A percentile compares a stretch with the other conserved stretches of the same genome.
phyloP scores from a whole-genome alignment of 1,140 invertebrate genomes.

The Mycetomoellerius zeteki region DNA sequence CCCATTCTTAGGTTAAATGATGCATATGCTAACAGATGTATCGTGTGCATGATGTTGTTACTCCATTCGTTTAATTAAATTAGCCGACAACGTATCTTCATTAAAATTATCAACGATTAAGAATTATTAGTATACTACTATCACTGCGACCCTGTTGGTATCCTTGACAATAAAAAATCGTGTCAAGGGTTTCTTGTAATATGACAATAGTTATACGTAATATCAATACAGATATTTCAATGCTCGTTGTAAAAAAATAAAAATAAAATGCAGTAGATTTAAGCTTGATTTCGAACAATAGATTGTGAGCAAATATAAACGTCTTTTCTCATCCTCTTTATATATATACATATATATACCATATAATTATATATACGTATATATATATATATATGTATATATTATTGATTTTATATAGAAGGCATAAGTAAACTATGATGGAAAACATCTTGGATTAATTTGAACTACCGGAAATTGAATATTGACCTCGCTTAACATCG shows the following conservation, averaged over 20 bases:
- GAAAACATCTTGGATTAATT: constrained; percentile 34
- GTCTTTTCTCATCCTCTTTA: background rate
- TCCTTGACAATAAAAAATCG: constrained; percentile 54
- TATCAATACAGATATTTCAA: constrained; percentile 3
- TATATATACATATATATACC: background rate
- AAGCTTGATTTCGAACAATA: background rate
- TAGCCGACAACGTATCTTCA: constrained; percentile 44
- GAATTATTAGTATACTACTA: constrained; percentile 64
- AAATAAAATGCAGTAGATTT: background rate
- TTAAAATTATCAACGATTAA: constrained; percentile 58
- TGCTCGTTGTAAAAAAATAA: background rate
- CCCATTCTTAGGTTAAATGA: background rate
- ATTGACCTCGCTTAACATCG: constrained; percentile 80
- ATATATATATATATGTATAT: no score
- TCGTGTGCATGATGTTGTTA: background rate
- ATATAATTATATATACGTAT: no score
- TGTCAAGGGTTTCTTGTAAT: constrained; percentile 68
- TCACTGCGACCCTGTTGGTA: constrained; percentile 25
- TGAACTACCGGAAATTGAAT: constrained; percentile 75
- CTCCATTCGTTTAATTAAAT: constrained; percentile 56
- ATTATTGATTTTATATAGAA: background rate
- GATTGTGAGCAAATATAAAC: background rate
- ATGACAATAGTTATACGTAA: constrained; percentile 26
- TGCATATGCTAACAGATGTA: background rate
- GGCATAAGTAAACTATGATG: background rate